These are phyloP conservation scores for Coecobrya sp. DNA, from an alignment of 2,888 invertebrate species.

Conservation along the genomic window DNA sequence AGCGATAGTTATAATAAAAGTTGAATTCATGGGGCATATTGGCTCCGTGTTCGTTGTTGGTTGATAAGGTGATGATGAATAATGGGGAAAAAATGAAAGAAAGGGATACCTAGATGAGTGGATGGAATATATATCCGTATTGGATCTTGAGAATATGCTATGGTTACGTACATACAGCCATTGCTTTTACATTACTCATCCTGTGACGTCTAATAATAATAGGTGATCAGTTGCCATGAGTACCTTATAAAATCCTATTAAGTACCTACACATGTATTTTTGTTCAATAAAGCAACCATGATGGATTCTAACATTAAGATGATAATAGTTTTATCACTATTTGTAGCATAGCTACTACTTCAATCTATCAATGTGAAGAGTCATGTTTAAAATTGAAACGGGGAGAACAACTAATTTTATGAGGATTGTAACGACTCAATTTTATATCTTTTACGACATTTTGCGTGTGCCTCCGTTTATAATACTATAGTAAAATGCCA, in stretches of 20 bases:
- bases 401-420: constrained; percentile 43
- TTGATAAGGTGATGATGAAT: not conserved
- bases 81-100: not conserved
- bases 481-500: not conserved
- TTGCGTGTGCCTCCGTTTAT: not conserved
- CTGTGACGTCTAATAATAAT: too few relatives aligned
- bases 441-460: constrained; percentile 6
- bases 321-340: not conserved
- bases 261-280: too few relatives aligned
- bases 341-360: too few relatives aligned
- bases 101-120: not conserved
- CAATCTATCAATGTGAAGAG: constrained; percentile 51
- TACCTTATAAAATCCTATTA: too few relatives aligned
- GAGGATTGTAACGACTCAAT: constrained; percentile 22
- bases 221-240: too few relatives aligned
- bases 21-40: not conserved
- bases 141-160: too few relatives aligned
- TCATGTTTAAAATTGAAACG: constrained; percentile 25
- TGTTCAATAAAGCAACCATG: not conserved
- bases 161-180: too few relatives aligned
- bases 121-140: not conserved
- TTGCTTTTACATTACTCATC: too few relatives aligned
- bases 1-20: constrained; percentile 15
- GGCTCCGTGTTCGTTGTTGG: not conserved
- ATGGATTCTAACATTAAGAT: constrained; percentile 24